Conservation (phyloP, 2,888 invertebrate species). For the Lithophane leautieri region DNA sequence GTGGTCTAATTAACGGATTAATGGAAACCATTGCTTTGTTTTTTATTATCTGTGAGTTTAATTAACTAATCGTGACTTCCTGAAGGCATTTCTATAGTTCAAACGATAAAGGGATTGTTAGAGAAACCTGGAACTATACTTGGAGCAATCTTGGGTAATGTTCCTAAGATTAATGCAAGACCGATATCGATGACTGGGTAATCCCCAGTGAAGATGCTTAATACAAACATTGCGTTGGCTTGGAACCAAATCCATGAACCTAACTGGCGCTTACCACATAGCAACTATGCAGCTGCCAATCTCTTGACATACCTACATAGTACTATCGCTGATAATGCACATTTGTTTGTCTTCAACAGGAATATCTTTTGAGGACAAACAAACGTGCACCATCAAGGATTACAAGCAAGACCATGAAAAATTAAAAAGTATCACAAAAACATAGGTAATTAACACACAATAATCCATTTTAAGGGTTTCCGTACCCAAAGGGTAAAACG, state of each 20-base stretch:
- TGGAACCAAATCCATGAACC: conserved; percentile 18
- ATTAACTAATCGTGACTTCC: conserved; percentile 53
- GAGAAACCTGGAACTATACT: not conserved
- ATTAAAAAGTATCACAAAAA: too few species aligned
- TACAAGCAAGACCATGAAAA: too few species aligned
- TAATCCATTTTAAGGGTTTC: too few species aligned
- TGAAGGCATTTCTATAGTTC: conserved; percentile 17
- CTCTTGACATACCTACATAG: not conserved
- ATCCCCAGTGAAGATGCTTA: conserved; percentile 3
- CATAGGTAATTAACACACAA: too few species aligned
- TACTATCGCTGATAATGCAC: not conserved
- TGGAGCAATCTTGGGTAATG: not conserved
- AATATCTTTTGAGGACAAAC: too few species aligned
- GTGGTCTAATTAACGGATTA: conserved; percentile 67
- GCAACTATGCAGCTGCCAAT: not conserved
- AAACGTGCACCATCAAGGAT: too few species aligned
- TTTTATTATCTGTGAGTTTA: conserved; percentile 48
- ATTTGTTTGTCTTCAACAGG: too few species aligned
- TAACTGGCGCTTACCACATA: not conserved
- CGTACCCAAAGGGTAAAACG: too few species aligned
- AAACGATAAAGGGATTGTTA: not conserved
- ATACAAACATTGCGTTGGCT: conserved; percentile 33
- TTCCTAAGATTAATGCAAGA: not conserved
- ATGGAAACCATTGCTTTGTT: conserved; percentile 50
- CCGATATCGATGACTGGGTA: not conserved